Percentiles rank a stretch among this genome's conserved stretches.
Conservation (phyloP, 2,113 vertebrate species). For the Apteryx mantelli region DNA sequence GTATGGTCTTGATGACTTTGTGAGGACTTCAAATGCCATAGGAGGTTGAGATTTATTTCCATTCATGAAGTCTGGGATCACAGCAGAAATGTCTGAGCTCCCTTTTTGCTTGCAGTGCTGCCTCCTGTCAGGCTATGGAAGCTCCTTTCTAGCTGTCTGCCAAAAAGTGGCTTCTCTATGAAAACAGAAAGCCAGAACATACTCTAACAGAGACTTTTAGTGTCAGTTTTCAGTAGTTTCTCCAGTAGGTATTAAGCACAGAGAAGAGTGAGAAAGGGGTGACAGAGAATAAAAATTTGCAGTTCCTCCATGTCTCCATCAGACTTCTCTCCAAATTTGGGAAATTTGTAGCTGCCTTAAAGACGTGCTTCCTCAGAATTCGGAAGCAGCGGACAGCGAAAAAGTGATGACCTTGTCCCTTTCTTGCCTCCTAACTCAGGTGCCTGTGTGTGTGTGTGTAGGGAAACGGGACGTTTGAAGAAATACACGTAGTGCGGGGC, state of each 20-base stretch:
- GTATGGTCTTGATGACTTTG: not conserved
- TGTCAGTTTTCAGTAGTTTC: not conserved
- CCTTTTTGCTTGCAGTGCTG: not conserved
- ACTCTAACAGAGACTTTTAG: not conserved
- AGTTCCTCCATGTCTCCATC: not conserved
- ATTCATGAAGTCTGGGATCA: not conserved
- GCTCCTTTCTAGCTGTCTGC: not conserved
- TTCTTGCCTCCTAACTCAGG: not conserved
- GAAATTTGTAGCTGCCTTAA: not conserved
- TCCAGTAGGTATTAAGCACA: not conserved
- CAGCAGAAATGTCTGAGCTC: not conserved
- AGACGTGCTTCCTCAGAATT: not conserved
- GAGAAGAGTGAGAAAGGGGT: not conserved
- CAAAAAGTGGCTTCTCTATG: not conserved
- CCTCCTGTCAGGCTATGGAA: not conserved
- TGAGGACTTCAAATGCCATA: not conserved
- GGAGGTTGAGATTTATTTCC: not conserved
- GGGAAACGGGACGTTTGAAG: not conserved
- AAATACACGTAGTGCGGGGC: not conserved
- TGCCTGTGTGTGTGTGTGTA: too few relatives aligned
- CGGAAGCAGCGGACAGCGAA: not conserved
- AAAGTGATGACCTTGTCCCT: too few relatives aligned
- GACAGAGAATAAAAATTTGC: not conserved
- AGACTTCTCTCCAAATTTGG: not conserved
- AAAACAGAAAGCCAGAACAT: not conserved